Percentiles rank a stretch among this genome's conserved stretches.
Evolutionary conservation across 2,888 invertebrate species (phyloP).

Genomic region (Amiota mariae): DNA sequence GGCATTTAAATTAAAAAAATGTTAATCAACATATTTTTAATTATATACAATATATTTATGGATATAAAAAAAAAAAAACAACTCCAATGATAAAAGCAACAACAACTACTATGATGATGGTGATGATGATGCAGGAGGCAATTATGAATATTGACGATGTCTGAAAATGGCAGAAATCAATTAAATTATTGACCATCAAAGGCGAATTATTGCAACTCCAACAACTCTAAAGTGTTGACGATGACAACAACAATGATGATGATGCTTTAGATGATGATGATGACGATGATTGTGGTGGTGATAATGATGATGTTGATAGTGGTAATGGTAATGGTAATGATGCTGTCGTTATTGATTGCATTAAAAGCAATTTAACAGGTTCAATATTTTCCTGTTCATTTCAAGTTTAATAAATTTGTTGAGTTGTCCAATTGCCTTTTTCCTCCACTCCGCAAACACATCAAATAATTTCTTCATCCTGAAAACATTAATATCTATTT

Average conservation of each 20-base stretch:
- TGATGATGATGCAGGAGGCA: background rate
- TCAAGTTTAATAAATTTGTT: too few relatives aligned
- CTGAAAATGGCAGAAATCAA: conserved; percentile 15
- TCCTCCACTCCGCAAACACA: too few relatives aligned
- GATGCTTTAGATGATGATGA: background rate
- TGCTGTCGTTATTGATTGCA: background rate
- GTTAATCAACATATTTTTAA: background rate
- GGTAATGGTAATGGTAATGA: background rate
- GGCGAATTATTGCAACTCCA: conserved; percentile 1
- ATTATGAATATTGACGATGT: background rate
- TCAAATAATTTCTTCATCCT: background rate
- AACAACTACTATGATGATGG: background rate
- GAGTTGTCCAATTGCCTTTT: too few relatives aligned
- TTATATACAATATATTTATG: too few relatives aligned
- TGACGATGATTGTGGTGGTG: background rate
- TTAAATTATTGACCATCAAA: conserved; percentile 15
- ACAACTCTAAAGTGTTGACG: background rate
- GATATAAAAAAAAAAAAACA: background rate
- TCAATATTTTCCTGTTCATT: background rate
- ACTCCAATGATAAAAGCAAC: background rate
- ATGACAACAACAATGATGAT: conserved; percentile 4
- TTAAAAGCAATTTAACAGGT: background rate
- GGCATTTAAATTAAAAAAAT: conserved; percentile 17
- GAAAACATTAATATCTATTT: background rate
- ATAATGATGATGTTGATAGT: background rate